These are phyloP conservation scores for Lonchura striata DNA, from an alignment of 2,113 vertebrate species.

Conservation along the genomic window DNA sequence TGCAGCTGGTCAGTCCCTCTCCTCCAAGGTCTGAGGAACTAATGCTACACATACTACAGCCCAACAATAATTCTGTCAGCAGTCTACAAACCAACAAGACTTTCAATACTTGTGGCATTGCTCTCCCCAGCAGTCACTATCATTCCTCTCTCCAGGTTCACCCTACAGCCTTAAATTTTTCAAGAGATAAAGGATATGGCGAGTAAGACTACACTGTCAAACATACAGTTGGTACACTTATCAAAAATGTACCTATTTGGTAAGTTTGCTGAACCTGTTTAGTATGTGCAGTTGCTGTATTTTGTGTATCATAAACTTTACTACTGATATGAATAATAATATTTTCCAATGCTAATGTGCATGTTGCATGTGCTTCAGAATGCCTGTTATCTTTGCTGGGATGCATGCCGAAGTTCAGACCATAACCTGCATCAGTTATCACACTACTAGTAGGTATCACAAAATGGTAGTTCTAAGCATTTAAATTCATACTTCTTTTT, in stretches of 20 bases:
- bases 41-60: neutral
- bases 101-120: neutral
- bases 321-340: rapidly evolving
- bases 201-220: neutral
- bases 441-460: neutral
- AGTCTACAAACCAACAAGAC: neutral
- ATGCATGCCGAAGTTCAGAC: neutral
- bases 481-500: neutral
- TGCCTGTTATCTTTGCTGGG: neutral
- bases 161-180: neutral
- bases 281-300: neutral
- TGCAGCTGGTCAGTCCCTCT: neutral
- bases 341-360: neutral
- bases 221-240: rapidly evolving
- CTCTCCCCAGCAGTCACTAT: neutral
- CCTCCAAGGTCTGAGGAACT: neutral
- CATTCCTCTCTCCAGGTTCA: neutral
- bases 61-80: neutral
- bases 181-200: neutral
- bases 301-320: neutral
- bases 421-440: neutral
- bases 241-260: neutral
- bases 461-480: neutral
- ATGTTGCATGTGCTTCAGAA: neutral
- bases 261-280: neutral